A percentile compares a stretch with the other conserved stretches of the same genome.
Evolutionary conservation across 1,140 invertebrate species (phyloP).

Genomic region (Hesperophylax magnus): DNA sequence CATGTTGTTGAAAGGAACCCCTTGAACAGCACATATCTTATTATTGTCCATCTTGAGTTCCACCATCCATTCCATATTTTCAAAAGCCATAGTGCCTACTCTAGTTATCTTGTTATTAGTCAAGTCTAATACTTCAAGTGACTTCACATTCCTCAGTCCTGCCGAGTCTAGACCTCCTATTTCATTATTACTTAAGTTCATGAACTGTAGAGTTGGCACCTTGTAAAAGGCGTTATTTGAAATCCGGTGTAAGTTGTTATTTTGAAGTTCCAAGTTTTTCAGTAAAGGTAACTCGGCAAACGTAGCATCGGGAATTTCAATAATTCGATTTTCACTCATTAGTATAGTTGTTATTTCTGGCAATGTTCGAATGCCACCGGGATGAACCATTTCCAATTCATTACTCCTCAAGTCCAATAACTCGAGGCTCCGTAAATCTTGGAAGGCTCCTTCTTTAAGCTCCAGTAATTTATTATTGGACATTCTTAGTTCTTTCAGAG

Average conservation of each 20-base stretch:
- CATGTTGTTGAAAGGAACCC: slow-evolving; percentile 86
- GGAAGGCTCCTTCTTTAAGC: slow-evolving; percentile 79
- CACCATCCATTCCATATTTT: slow-evolving; percentile 86
- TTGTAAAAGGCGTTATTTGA: slow-evolving; percentile 84
- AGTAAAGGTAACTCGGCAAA: slow-evolving; percentile 84
- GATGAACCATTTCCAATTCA: slow-evolving; percentile 82
- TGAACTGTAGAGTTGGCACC: slow-evolving; percentile 82
- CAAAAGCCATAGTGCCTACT: slow-evolving; percentile 76
- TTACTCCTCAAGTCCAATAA: slow-evolving; percentile 87
- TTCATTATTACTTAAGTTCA: slow-evolving; percentile 87
- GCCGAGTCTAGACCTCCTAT: slow-evolving; percentile 79
- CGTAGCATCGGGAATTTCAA: slow-evolving; percentile 79
- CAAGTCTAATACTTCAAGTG: slow-evolving; percentile 85
- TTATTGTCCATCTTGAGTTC: slow-evolving; percentile 87
- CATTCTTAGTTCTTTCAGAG: slow-evolving; percentile 77
- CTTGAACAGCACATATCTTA: slow-evolving; percentile 78
- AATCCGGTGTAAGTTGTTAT: slow-evolving; percentile 82
- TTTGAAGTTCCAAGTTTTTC: slow-evolving; percentile 83
- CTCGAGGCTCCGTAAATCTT: slow-evolving; percentile 78
- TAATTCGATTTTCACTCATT: slow-evolving; percentile 82
- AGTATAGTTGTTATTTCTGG: slow-evolving; percentile 84
- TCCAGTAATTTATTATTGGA: slow-evolving; percentile 83
- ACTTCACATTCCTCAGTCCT: slow-evolving; percentile 79
- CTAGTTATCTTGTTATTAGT: slow-evolving; percentile 83
- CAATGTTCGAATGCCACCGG: slow-evolving; percentile 82